Base-by-base conservation (phyloP, 2,888 invertebrate genomes). In the Pegoplata infirma region DNA sequence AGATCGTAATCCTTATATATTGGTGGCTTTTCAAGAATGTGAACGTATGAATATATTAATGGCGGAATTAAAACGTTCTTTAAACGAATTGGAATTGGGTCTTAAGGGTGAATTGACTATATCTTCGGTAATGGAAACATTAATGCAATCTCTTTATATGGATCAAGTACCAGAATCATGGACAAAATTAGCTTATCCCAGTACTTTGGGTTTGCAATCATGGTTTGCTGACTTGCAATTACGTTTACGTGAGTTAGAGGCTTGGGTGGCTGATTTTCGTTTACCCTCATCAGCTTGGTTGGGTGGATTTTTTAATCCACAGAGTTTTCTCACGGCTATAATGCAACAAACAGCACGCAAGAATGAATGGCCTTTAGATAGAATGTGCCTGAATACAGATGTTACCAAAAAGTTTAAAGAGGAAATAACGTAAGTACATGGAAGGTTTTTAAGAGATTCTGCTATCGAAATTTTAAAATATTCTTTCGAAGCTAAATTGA, bases 261-360 rank as follows among this genome's bases (percentile, higher is more conserved):
- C 92, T 77, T 98, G 98, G 98, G 93, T 95, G 3, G 92, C 94
- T 0, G 98, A 98, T 89, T 98, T 98, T 83, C 92, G 94, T 91
- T 91, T 98, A 82, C 97, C 98, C 0, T 91, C 96, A 0, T 93
- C 96, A 0, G 95, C 98, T 12, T 98, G 98, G 98, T 90, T 98
- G 64, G 97, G 95, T 8, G 98, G 98, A 6, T 97, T 98, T 89
- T 98, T 98, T 91, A 98, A 98, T 90, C 98, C 98, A 0, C 98
- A 98, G 89, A 97, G 97, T 8, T 97, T 98, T 90, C 91, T 98
- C 32, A 98, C 98, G 0, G 98, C 98, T 36, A 97, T 98, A 86
- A 98, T 98, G 97, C 98, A 98, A 90, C 97, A 97, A 90, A 97
- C 97, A 66, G 98, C 98, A 0, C 92, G 98, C 55, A 97, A 95